Conservation (phyloP, 30 jellyfish, hydroid and myxozoan species). For the Clytia hemisphaerica region DNA sequence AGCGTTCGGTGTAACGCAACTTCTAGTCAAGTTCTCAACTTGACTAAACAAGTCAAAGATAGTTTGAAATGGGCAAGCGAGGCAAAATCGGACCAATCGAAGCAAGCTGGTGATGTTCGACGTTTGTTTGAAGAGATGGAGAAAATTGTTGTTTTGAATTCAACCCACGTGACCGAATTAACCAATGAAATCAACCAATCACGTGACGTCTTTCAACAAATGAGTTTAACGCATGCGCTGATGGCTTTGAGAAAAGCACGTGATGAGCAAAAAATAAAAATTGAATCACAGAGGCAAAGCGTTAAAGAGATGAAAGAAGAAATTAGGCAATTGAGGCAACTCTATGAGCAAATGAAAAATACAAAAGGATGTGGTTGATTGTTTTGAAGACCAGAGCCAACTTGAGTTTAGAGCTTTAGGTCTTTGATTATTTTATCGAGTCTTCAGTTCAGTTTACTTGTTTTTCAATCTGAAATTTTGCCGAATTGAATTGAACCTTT, state of each 20-base stretch:
- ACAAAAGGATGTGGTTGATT: background rate
- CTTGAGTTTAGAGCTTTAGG: too few relatives aligned
- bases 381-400: too few relatives aligned
- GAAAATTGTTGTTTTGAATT: background rate
- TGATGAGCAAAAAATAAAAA: background rate
- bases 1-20: too few relatives aligned
- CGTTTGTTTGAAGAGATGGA: background rate
- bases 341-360: background rate
- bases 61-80: background rate
- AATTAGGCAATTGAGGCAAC: background rate
- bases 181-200: background rate
- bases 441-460: too few relatives aligned
- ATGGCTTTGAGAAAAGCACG: background rate
- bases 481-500: too few relatives aligned
- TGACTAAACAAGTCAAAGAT: background rate
- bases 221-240: conserved; percentile 6
- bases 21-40: too few relatives aligned
- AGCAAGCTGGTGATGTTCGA: background rate
- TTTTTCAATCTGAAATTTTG: too few relatives aligned
- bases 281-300: background rate
- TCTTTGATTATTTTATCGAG: too few relatives aligned
- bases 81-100: background rate
- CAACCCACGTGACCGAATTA: background rate
- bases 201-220: conserved; percentile 1
- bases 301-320: background rate